phyloP scores from a whole-genome alignment of 2,797 vertebrate genomes.

The Gorsachius magnificus region DNA sequence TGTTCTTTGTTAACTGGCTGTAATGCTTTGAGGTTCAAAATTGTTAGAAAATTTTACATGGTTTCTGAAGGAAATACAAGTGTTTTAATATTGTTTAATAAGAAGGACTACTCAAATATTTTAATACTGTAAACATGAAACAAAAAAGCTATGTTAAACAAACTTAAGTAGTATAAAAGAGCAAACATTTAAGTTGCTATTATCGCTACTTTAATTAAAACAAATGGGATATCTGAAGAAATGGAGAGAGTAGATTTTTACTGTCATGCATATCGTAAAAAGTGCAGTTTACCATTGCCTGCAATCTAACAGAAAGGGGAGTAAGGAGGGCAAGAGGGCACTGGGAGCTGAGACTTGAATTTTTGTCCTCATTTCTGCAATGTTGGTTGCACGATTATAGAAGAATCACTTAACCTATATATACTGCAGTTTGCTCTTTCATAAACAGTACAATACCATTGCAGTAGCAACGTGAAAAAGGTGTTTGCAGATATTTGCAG shows the following conservation, averaged over 20 bases:
- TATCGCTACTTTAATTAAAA: not conserved
- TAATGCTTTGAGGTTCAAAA: not conserved
- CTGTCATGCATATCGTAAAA: not conserved
- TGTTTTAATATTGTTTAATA: not conserved
- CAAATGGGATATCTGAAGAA: not conserved
- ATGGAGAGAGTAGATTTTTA: not conserved
- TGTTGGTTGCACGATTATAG: not conserved
- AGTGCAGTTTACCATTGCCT: not conserved
- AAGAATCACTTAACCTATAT: not conserved
- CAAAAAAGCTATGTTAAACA: not conserved
- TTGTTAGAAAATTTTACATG: not conserved
- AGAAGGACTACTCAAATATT: not conserved
- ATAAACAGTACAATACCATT: not conserved
- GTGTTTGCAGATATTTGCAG: not conserved
- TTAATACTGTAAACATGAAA: not conserved
- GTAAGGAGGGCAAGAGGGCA: not conserved
- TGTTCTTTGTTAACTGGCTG: not conserved
- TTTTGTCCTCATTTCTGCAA: not conserved
- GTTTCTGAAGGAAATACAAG: not conserved
- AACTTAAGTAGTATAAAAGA: not conserved
- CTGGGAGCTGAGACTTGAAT: not conserved
- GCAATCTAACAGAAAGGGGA: not conserved
- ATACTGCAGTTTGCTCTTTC: not conserved
- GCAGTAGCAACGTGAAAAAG: not conserved
- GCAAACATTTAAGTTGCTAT: not conserved